Evolutionary conservation across 2,888 invertebrate genomes (phyloP).

Genomic region (Noctua pronuba): DNA sequence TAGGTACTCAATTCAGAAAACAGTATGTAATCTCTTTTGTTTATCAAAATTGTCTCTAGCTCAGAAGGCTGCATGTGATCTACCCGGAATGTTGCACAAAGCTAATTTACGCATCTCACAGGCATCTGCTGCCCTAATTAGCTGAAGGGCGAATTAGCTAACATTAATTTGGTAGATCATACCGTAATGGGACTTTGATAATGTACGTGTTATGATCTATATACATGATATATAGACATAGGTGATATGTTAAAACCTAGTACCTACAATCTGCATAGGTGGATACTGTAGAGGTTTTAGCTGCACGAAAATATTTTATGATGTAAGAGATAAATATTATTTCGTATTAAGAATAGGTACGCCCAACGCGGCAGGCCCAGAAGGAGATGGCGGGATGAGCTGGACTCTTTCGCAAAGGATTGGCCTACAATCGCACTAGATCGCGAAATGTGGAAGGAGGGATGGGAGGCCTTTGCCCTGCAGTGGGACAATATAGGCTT

Average conservation of each 20-base stretch:
- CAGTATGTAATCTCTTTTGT: background rate
- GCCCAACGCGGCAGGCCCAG: too few relatives aligned
- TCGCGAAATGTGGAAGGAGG: too few relatives aligned
- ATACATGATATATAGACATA: background rate
- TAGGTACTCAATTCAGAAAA: too few relatives aligned
- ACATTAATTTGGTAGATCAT: constrained; percentile 39
- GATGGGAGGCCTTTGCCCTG: too few relatives aligned
- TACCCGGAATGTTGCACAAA: constrained; percentile 8
- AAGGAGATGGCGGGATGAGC: too few relatives aligned
- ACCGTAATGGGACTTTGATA: constrained; percentile 37
- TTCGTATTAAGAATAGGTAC: background rate
- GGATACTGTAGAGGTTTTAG: background rate
- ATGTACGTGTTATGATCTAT: background rate
- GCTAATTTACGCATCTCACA: constrained; percentile 31
- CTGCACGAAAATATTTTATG: background rate
- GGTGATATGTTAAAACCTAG: background rate
- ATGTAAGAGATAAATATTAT: background rate
- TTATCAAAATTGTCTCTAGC: background rate
- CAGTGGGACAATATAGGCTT: too few relatives aligned
- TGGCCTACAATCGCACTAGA: too few relatives aligned
- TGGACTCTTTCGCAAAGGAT: too few relatives aligned
- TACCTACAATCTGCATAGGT: background rate
- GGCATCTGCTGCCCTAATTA: constrained; percentile 48
- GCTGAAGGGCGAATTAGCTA: constrained; percentile 23
- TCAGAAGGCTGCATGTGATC: background rate